Evolutionary conservation across 2,888 invertebrate genomes (phyloP), one percentile per base, ranked within the genome.

Genomic region (Tachina grossa): DNA sequence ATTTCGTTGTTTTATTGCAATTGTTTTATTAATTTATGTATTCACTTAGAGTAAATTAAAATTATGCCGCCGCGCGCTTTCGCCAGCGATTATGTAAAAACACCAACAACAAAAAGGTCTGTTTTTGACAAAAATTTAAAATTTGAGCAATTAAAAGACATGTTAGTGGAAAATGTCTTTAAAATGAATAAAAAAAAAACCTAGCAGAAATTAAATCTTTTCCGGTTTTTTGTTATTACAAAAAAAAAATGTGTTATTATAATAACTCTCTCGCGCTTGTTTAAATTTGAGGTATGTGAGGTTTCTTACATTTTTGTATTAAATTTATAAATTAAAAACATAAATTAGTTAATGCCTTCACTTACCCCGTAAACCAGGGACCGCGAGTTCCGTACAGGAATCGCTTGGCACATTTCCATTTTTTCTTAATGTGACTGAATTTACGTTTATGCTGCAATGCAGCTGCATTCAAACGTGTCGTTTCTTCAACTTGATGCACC

Each of bases 351-450:
- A 0, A 16, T 59, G 13, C 19, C 31, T 79, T 49, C 8, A 92
- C 92, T 92, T 88, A 92, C 93, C 92, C 91, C 71, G 90, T 90
- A 87, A 90, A 91, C 92, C 94, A 94, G 55, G 94, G 93, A 43
- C 94, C 94, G 57, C 94, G 91, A 47, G 93, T 92, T 69, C 95
- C 94, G 77, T 93, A 93, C 87, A 94, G 93, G 92, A 94, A 94
- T 86, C 93, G 91, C 89, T 94, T 94, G 63, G 93, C 92, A 59
- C 93, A 93, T 88, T 93, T 93, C 95, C 95, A 95, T 88, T 93
- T 93, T 80, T 94, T 92, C 87, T 93, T 91, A 57, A 93, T 92
- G 85, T 93, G 91, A 87, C 92, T 92, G 80, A 93, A 92, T 88
- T 93, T 94, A 77, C 93, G 93, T 72, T 93, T 92, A 82, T 93